Percentiles rank a stretch among this genome's conserved stretches.
These are phyloP conservation scores for Rhagologus leucostigma DNA, from an alignment of 2,113 vertebrate genomes.

Conservation along the genomic window DNA sequence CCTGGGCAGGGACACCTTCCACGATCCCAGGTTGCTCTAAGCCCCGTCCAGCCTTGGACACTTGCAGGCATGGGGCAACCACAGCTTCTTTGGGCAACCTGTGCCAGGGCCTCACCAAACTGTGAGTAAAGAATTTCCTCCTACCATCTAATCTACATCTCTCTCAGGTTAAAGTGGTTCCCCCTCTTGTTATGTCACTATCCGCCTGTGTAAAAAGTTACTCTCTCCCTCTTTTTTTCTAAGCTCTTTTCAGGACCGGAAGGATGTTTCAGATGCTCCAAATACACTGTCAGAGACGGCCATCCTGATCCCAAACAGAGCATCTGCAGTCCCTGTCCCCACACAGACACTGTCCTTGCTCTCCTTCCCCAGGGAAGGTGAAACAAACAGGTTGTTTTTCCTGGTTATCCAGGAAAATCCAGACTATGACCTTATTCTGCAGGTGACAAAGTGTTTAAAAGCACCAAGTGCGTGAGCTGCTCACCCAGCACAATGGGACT, in stretches of 20 bases:
- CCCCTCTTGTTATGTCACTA: not conserved
- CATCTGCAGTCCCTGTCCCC: fast-evolving
- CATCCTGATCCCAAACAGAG: not conserved
- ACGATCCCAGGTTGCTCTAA: not conserved
- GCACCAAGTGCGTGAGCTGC: fast-evolving
- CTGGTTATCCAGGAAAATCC: not conserved
- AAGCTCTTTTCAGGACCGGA: not conserved
- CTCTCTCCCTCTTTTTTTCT: not conserved
- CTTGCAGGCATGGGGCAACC: not conserved
- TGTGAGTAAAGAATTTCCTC: not conserved
- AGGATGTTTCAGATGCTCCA: not conserved
- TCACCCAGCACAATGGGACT: fast-evolving
- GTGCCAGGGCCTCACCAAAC: not conserved
- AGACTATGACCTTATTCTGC: fast-evolving
- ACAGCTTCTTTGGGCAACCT: not conserved
- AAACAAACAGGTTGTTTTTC: not conserved
- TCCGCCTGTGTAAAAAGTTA: not conserved
- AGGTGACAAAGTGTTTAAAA: not conserved
- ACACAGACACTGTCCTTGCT: not conserved
- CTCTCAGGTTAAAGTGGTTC: not conserved
- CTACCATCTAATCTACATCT: no score
- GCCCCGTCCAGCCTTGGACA: not conserved
- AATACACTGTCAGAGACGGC: fast-evolving
- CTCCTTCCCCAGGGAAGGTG: not conserved
- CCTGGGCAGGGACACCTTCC: not conserved